These are phyloP conservation scores for Eumacrocentrus americanus DNA, from an alignment of 2,888 invertebrate species.

Conservation along the genomic window DNA sequence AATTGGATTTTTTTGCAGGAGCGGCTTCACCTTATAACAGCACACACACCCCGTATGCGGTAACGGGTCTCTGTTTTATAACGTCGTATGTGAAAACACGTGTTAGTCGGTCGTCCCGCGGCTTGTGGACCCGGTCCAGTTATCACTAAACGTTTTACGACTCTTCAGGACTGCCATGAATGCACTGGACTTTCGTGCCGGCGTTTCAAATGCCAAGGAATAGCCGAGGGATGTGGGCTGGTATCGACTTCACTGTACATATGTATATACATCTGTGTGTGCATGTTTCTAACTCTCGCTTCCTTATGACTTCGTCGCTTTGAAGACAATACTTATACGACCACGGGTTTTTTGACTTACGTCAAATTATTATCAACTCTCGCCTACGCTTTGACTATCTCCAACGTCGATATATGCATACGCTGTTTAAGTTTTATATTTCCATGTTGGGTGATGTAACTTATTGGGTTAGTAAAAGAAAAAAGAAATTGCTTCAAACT, in stretches of 20 bases:
- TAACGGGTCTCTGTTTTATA: conserved; percentile 47
- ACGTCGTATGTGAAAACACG: conserved; percentile 41
- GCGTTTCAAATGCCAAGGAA: neutral
- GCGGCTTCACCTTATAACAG: conserved; percentile 25
- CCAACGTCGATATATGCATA: neutral
- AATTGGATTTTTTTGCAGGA: conserved; percentile 37
- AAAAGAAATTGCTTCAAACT: too few relatives aligned
- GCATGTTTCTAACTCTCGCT: neutral
- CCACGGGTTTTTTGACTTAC: conserved; percentile 15
- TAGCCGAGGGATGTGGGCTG: neutral
- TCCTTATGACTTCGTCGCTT: conserved; percentile 13
- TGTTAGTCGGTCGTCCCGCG: conserved; percentile 31
- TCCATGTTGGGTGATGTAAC: neutral
- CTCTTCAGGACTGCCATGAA: conserved; percentile 24
- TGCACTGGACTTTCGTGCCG: conserved; percentile 6
- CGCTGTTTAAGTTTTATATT: conserved; percentile 5
- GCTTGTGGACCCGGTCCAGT: conserved; percentile 34
- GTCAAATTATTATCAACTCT: conserved; percentile 11
- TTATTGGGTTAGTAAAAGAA: conserved; percentile 3
- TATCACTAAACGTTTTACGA: conserved; percentile 40
- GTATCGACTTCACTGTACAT: neutral
- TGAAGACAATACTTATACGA: conserved; percentile 22
- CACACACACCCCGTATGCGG: too few relatives aligned
- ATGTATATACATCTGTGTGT: neutral
- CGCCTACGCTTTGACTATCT: conserved; percentile 9